phyloP scores from a whole-genome alignment of 2,888 invertebrate genomes.

The Leptinotarsa tumamoca region DNA sequence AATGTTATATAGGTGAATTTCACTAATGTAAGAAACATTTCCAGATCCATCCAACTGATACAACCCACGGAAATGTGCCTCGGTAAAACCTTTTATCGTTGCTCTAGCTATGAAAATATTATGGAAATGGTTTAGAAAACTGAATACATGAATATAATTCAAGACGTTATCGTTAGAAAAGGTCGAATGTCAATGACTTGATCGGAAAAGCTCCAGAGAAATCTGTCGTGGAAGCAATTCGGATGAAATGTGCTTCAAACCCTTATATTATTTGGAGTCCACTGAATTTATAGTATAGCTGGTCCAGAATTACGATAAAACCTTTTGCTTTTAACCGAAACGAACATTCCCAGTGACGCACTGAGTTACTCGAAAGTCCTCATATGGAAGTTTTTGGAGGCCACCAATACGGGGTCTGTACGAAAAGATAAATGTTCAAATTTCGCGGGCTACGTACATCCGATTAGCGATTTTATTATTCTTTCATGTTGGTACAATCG shows the following conservation, averaged over 20 bases:
- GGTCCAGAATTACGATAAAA: conserved; percentile 16
- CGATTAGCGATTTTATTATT: no score
- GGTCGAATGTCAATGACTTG: conserved; percentile 27
- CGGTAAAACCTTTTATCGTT: conserved; percentile 4
- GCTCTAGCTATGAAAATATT: conserved; percentile 21
- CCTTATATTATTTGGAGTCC: conserved; percentile 30
- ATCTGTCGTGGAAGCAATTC: conserved; percentile 30
- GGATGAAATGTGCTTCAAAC: conserved; percentile 29
- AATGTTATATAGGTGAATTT: no score
- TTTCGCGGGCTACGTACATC: no score
- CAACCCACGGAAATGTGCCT: background rate
- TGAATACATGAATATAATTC: conserved; percentile 28
- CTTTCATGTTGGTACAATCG: no score
- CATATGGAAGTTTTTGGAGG: background rate
- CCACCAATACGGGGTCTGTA: no score
- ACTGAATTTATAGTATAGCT: conserved; percentile 22
- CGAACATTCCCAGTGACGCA: background rate
- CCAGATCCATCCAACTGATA: no score
- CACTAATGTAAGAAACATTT: no score
- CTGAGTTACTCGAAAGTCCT: background rate
- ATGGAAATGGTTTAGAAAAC: conserved; percentile 23
- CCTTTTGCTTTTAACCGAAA: background rate
- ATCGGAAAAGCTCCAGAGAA: conserved; percentile 15
- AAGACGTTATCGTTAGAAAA: conserved; percentile 21
- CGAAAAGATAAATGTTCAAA: no score